A percentile compares a stretch with the other conserved stretches of the same genome.
Conservation (phyloP, 2,888 invertebrate genomes). For the Acrocyrtus sp. region DNA sequence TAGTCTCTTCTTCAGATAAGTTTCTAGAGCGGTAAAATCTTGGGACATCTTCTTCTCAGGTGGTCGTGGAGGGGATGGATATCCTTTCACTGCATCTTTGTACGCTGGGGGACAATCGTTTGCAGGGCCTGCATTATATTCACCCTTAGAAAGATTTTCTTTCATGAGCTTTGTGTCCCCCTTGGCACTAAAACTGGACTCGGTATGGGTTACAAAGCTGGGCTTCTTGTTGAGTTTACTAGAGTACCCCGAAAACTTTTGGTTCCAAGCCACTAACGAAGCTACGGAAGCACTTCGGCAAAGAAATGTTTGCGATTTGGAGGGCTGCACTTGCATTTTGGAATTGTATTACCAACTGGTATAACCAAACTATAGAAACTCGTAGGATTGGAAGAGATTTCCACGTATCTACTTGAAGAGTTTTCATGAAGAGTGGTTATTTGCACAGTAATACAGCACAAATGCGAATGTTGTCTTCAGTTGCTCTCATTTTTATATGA, state of each 20-base stretch:
- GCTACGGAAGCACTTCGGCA: conserved; percentile 21
- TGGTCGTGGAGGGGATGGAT: not conserved
- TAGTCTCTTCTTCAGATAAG: conserved; percentile 26
- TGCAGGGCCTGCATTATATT: not conserved
- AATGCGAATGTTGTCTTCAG: too few relatives aligned
- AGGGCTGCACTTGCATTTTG: too few relatives aligned
- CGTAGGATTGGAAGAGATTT: too few relatives aligned
- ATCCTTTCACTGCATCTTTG: not conserved
- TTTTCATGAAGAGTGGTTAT: too few relatives aligned
- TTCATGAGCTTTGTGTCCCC: too few relatives aligned
- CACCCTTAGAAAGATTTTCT: not conserved
- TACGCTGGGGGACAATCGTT: conserved; percentile 20
- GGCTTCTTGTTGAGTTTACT: conserved; percentile 12
- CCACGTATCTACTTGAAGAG: too few relatives aligned
- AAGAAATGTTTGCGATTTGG: too few relatives aligned
- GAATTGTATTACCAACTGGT: too few relatives aligned
- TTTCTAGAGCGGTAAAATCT: conserved; percentile 35
- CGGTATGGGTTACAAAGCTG: conserved; percentile 18
- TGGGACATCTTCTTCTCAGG: not conserved
- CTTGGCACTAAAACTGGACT: too few relatives aligned
- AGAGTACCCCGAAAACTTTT: conserved; percentile 13
- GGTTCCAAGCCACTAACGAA: conserved; percentile 33
- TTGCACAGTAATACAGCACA: too few relatives aligned
- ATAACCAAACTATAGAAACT: too few relatives aligned
- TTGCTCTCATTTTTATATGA: too few relatives aligned